These are phyloP conservation scores for Chromobotia macracanthus DNA, from an alignment of 2,797 vertebrate species.

Conservation along the genomic window DNA sequence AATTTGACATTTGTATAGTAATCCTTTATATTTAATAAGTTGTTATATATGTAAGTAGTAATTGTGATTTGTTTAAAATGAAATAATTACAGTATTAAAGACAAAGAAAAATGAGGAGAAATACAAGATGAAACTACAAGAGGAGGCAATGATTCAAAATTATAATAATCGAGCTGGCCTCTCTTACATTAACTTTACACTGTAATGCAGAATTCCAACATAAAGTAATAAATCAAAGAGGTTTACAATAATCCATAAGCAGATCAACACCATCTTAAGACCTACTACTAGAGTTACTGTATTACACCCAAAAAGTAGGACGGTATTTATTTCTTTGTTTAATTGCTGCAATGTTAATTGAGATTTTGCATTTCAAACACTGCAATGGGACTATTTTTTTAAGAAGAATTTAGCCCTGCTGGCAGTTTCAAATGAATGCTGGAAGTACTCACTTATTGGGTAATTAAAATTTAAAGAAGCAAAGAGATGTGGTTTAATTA, in stretches of 20 bases:
- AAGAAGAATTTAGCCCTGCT: conserved; percentile 36
- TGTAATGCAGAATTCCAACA: background rate
- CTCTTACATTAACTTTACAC: background rate
- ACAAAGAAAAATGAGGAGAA: too few species aligned
- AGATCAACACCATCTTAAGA: background rate
- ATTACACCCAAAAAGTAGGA: background rate
- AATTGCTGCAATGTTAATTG: conserved; percentile 31
- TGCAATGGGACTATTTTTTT: background rate
- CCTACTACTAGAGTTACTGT: background rate
- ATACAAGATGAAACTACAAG: background rate
- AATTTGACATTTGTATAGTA: too few species aligned
- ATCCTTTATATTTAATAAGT: background rate
- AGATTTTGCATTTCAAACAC: conserved; percentile 48
- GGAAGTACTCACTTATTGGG: conserved; percentile 34
- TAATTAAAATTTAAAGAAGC: conserved; percentile 49
- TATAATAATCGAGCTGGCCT: background rate
- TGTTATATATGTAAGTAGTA: background rate
- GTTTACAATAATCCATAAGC: background rate
- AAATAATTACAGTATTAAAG: background rate
- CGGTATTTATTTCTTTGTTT: background rate
- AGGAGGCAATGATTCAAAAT: background rate
- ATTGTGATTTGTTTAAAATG: background rate
- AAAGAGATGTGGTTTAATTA: conserved; percentile 54
- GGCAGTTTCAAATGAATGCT: conserved; percentile 40
- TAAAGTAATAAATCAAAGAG: background rate